phyloP scores from a whole-genome alignment of 2,888 invertebrate genomes.

The Portevinia maculata region DNA sequence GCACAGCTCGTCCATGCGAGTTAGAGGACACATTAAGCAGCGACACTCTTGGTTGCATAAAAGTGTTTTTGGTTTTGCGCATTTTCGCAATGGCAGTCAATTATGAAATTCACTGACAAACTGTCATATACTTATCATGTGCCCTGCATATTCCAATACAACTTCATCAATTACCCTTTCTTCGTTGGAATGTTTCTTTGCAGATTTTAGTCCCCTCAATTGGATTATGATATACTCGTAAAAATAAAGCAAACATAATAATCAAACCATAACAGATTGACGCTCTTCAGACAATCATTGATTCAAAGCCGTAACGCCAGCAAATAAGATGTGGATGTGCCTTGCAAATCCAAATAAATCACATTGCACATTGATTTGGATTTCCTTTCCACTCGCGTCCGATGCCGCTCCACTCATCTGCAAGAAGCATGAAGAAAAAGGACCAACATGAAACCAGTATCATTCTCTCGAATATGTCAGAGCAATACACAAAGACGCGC shows the following conservation, averaged over 20 bases:
- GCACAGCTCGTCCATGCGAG: no score
- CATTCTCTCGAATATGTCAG: slow-evolving; percentile 58
- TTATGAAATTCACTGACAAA: background rate
- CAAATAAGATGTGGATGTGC: slow-evolving; percentile 27
- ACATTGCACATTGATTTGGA: slow-evolving; percentile 72
- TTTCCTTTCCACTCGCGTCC: slow-evolving; percentile 63
- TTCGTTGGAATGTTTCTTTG: background rate
- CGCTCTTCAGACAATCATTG: slow-evolving; percentile 54
- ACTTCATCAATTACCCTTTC: background rate
- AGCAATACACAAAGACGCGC: slow-evolving; percentile 56
- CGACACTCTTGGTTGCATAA: no score
- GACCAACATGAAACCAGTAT: slow-evolving; percentile 44
- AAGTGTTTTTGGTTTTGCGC: no score
- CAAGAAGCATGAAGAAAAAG: slow-evolving; percentile 39
- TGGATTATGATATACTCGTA: slow-evolving; percentile 29
- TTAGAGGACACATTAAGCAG: no score
- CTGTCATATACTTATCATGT: background rate
- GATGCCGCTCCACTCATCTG: slow-evolving; percentile 47
- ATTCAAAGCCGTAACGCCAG: slow-evolving; percentile 51
- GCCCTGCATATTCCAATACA: background rate
- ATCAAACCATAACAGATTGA: slow-evolving; percentile 68
- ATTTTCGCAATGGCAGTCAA: no score
- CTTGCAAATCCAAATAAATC: slow-evolving; percentile 70
- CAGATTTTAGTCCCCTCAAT: slow-evolving; percentile 2
- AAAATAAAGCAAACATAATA: slow-evolving; percentile 45